phyloP scores from a whole-genome alignment of 2,113 vertebrate genomes.

The Sylvicapra grimmia region DNA sequence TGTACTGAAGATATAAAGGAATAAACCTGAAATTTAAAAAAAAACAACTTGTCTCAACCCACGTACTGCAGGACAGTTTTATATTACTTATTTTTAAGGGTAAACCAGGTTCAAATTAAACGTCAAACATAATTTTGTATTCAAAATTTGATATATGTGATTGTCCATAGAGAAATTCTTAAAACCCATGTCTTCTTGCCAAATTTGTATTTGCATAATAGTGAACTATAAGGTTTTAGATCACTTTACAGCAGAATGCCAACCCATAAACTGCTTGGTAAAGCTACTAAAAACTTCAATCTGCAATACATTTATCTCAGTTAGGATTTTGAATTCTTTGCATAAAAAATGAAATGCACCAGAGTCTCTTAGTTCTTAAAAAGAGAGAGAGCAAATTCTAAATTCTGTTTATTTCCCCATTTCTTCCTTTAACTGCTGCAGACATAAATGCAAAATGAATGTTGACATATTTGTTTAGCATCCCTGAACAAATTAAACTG shows the following conservation, averaged over 20 bases:
- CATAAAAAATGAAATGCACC: conserved; percentile 68
- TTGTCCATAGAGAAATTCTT: conserved; percentile 76
- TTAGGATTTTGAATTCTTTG: conserved; percentile 57
- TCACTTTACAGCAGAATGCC: conserved; percentile 71
- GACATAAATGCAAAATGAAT: conserved; percentile 73
- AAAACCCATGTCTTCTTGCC: conserved; percentile 66
- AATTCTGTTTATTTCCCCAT: conserved; percentile 70
- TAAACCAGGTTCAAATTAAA: conserved; percentile 76
- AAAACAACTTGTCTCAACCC: conserved; percentile 23
- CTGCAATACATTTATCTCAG: conserved; percentile 72
- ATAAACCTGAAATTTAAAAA: background rate
- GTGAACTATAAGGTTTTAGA: conserved; percentile 75
- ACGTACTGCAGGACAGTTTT: conserved; percentile 54
- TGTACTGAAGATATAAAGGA: background rate
- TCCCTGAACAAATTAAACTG: conserved; percentile 73
- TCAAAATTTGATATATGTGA: conserved; percentile 73
- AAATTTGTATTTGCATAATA: conserved; percentile 80
- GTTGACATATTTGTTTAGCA: conserved; percentile 78
- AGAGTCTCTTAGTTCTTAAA: conserved; percentile 66
- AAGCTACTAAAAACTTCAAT: conserved; percentile 76
- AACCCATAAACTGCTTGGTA: conserved; percentile 74
- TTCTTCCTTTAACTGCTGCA: conserved; percentile 68
- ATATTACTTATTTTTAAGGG: conserved; percentile 69
- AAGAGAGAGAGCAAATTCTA: conserved; percentile 28
- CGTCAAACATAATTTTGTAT: conserved; percentile 76